These are phyloP conservation scores for Campylomormyrus tamandua DNA, from an alignment of 2,113 vertebrate species.

Conservation along the genomic window DNA sequence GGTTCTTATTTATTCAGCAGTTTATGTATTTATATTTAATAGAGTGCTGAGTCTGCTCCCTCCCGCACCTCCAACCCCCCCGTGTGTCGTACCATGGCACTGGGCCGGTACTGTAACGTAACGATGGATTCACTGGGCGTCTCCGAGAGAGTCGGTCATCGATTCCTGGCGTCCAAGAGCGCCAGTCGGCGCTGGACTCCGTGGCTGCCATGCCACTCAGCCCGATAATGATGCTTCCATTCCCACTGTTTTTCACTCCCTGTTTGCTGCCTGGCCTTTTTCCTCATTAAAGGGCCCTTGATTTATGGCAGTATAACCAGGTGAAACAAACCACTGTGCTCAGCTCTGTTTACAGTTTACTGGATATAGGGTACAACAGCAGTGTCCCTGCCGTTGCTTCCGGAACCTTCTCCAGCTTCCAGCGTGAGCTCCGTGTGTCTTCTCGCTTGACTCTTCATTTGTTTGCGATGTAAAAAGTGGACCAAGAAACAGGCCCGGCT, in stretches of 20 bases:
- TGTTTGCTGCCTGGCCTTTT: not conserved
- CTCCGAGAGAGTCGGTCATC: not conserved
- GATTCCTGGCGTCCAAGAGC: not conserved
- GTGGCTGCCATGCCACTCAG: not conserved
- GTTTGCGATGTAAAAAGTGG: not conserved
- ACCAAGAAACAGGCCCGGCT: not conserved
- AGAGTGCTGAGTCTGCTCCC: constrained; percentile 42
- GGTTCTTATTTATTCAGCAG: constrained; percentile 60
- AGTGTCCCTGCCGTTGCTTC: not conserved
- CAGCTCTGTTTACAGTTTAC: not conserved
- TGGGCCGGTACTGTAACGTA: not conserved
- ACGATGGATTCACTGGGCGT: not conserved
- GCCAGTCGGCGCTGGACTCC: not conserved
- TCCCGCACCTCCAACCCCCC: not conserved
- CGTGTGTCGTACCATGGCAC: not conserved
- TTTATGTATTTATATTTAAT: constrained; percentile 57
- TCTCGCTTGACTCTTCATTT: not conserved
- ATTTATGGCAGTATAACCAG: not conserved
- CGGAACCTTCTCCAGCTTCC: not conserved
- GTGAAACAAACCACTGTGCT: not conserved
- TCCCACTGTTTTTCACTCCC: not conserved
- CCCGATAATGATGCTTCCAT: not conserved
- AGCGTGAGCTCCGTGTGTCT: not conserved
- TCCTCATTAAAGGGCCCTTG: not conserved
- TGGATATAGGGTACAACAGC: not conserved